phyloP scores from a whole-genome alignment of 2,797 vertebrate species.

The Chloroceryle inda region DNA sequence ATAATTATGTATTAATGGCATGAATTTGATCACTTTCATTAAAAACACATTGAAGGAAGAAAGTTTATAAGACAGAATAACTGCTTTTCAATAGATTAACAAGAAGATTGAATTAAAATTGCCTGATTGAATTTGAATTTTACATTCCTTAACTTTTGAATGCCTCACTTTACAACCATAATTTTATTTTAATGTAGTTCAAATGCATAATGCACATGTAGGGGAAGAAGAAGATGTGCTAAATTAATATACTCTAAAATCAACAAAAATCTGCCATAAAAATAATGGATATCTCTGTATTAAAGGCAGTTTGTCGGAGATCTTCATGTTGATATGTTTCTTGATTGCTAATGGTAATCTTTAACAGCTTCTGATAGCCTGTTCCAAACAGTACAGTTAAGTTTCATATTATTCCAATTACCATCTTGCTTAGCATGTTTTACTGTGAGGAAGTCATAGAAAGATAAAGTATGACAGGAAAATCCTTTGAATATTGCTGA shows the following conservation, averaged over 20 bases:
- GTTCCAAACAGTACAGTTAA: not conserved
- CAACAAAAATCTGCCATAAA: not conserved
- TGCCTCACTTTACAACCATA: not conserved
- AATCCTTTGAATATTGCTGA: not conserved
- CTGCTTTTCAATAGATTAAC: not conserved
- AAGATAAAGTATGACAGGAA: not conserved
- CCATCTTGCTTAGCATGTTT: not conserved
- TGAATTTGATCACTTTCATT: not conserved
- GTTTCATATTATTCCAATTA: not conserved
- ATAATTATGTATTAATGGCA: not conserved
- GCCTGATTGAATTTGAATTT: not conserved
- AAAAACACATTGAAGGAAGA: not conserved
- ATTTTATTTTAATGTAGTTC: not conserved
- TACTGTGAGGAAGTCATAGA: not conserved
- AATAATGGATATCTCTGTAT: not conserved
- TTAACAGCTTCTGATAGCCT: not conserved
- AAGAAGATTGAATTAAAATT: not conserved
- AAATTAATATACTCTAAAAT: not conserved
- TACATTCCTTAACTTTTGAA: not conserved
- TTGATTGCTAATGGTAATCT: not conserved
- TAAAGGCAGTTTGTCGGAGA: not conserved
- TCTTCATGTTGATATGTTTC: not conserved
- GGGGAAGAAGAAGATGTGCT: not conserved
- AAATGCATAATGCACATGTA: not conserved
- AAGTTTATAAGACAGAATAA: not conserved